phyloP scores from a whole-genome alignment of 2,888 invertebrate species.

The Apantesis nais region DNA sequence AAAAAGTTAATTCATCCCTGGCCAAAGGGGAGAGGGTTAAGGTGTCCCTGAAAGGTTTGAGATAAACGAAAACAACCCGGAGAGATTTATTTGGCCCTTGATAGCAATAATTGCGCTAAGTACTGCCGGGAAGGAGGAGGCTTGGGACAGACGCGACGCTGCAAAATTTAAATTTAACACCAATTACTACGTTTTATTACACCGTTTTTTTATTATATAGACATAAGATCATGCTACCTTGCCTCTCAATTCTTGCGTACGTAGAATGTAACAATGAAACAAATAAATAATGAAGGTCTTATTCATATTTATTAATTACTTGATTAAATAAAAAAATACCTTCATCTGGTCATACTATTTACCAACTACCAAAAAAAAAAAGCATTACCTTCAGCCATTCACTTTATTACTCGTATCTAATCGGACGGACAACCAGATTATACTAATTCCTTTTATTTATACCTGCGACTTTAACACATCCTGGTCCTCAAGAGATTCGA shows the following conservation, averaged over 20 bases:
- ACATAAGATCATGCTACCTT: not conserved
- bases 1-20: constrained; percentile 33
- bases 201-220: not conserved
- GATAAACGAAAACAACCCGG: constrained; percentile 70
- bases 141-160: not conserved
- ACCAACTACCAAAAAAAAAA: not conserved
- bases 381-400: not conserved
- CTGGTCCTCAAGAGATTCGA: constrained; percentile 40
- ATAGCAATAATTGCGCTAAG: constrained; percentile 62
- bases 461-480: constrained; percentile 38
- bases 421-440: constrained; percentile 22
- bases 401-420: constrained; percentile 4
- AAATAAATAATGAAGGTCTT: no score
- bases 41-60: constrained; percentile 58
- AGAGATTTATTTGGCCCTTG: constrained; percentile 65
- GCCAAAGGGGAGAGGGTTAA: constrained; percentile 24
- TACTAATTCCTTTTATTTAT: constrained; percentile 45
- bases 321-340: not conserved
- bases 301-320: no score
- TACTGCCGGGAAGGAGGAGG: constrained; percentile 27
- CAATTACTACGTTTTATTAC: constrained; percentile 9
- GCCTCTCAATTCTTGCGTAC: no score
- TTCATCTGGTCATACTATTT: not conserved
- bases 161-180: not conserved
- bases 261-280: no score